phyloP scores from a whole-genome alignment of 1,140 invertebrate genomes.

The Belonocnema kinseyi region DNA sequence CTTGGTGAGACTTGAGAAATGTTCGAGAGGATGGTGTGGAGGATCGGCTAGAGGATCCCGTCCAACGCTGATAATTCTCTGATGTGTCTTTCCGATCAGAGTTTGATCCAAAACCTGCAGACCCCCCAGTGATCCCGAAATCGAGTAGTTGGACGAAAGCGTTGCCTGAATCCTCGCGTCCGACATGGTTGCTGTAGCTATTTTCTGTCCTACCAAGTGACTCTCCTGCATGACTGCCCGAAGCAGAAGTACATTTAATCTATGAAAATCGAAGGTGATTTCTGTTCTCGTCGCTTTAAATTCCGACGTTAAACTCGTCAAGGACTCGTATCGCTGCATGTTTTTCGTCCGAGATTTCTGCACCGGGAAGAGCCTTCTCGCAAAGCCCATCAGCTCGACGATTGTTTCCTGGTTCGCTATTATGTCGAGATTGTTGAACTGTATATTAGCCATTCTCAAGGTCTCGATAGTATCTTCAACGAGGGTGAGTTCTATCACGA shows the following conservation, averaged over 20 bases:
- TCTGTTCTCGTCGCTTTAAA: constrained; percentile 78
- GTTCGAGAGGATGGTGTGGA: constrained; percentile 54
- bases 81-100: constrained; percentile 87
- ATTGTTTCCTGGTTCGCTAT: constrained; percentile 98
- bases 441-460: constrained; percentile 87
- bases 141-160: constrained; percentile 79
- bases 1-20: constrained; percentile 54
- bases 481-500: constrained; percentile 87
- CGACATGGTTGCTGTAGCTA: constrained; percentile 93
- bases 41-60: constrained; percentile 81
- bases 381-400: constrained; percentile 92
- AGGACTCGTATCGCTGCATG: constrained; percentile 62
- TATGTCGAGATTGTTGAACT: constrained; percentile 96
- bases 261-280: constrained; percentile 94
- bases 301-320: constrained; percentile 61
- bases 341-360: constrained; percentile 63
- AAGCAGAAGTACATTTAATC: constrained; percentile 91
- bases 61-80: constrained; percentile 90
- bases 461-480: constrained; percentile 81
- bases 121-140: constrained; percentile 92
- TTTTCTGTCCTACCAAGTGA: constrained; percentile 86
- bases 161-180: constrained; percentile 94
- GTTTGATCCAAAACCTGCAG: constrained; percentile 94
- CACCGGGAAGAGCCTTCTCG: constrained; percentile 82
- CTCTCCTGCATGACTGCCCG: constrained; percentile 86